Conservation (phyloP, 2,888 invertebrate species). For the Myopa tessellatipennis region DNA sequence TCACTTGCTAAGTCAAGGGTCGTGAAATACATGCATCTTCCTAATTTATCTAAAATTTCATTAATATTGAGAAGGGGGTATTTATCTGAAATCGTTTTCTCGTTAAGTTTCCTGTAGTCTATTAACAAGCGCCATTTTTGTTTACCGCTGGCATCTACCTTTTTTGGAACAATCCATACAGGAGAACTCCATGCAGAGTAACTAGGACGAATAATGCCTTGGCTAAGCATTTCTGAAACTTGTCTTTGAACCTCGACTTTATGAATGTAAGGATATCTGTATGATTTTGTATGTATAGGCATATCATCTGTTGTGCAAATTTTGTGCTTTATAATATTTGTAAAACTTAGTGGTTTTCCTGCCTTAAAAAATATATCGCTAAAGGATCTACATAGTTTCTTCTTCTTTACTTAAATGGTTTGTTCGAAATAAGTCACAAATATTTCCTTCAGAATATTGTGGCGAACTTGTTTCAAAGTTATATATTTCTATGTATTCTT, state of each 20-base stretch:
- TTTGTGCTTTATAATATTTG: constrained; percentile 16
- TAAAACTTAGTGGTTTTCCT: constrained; percentile 10
- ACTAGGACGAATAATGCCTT: constrained; percentile 35
- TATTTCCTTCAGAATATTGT: too few species aligned
- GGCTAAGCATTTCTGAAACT: constrained; percentile 32
- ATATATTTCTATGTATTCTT: too few species aligned
- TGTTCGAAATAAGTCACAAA: too few species aligned
- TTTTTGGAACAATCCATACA: constrained; percentile 38
- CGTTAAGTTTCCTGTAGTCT: constrained; percentile 37
- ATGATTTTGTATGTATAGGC: constrained; percentile 23
- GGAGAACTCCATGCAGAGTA: constrained; percentile 34
- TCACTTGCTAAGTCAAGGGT: constrained; percentile 54
- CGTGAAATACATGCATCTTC: constrained; percentile 28
- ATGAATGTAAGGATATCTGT: constrained; percentile 33
- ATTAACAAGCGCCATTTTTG: constrained; percentile 39
- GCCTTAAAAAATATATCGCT: constrained; percentile 22
- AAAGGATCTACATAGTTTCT: constrained; percentile 1
- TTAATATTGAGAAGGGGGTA: constrained; percentile 35
- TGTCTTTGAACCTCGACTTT: constrained; percentile 31
- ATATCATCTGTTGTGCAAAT: constrained; percentile 23
- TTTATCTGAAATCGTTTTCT: constrained; percentile 25
- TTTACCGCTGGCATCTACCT: constrained; percentile 27
- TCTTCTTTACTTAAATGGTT: too few species aligned
- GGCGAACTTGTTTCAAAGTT: too few species aligned
- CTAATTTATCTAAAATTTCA: constrained; percentile 32